Conservation (phyloP, 2,797 vertebrate genomes). For the Alauda arvensis region DNA sequence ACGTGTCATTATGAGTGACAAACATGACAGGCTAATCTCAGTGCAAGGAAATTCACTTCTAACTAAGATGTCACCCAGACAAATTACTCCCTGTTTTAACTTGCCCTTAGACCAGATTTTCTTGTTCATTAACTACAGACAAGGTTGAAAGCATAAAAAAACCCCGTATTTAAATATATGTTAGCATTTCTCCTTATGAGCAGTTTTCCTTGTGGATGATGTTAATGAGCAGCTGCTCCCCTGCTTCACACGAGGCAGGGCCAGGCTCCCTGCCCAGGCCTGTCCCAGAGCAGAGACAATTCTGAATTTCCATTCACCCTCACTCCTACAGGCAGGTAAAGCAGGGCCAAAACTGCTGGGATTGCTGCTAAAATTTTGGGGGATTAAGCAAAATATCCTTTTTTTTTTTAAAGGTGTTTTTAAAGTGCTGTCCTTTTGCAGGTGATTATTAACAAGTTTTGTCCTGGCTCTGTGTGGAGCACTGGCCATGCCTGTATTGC, state of each 20-base stretch:
- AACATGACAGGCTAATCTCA: slow-evolving; percentile 4
- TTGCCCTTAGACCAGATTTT: slow-evolving; percentile 56
- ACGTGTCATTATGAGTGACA: slow-evolving; percentile 33
- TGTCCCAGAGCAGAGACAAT: neutral
- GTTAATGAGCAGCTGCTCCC: slow-evolving; percentile 19
- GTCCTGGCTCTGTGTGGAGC: neutral
- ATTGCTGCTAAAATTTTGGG: neutral
- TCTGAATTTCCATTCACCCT: neutral
- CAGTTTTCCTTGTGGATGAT: slow-evolving; percentile 13
- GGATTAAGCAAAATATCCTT: neutral
- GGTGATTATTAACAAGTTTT: neutral
- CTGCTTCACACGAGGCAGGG: slow-evolving; percentile 30
- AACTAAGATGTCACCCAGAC: slow-evolving; percentile 40
- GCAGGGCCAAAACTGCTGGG: neutral
- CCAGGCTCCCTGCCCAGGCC: slow-evolving; percentile 7
- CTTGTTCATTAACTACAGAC: slow-evolving; percentile 56
- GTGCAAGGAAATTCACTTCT: neutral
- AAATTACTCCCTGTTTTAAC: slow-evolving; percentile 47
- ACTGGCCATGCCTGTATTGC: accelerated
- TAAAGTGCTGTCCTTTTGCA: neutral
- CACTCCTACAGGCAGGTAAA: neutral
- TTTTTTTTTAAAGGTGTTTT: neutral
- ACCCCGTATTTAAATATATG: slow-evolving; percentile 40
- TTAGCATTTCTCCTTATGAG: slow-evolving; percentile 30
- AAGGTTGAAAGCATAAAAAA: slow-evolving; percentile 46